Evolutionary conservation across 2,113 vertebrate species (phyloP), one percentile per base, ranked within the genome.

Genomic region (Callospermophilus lateralis): DNA sequence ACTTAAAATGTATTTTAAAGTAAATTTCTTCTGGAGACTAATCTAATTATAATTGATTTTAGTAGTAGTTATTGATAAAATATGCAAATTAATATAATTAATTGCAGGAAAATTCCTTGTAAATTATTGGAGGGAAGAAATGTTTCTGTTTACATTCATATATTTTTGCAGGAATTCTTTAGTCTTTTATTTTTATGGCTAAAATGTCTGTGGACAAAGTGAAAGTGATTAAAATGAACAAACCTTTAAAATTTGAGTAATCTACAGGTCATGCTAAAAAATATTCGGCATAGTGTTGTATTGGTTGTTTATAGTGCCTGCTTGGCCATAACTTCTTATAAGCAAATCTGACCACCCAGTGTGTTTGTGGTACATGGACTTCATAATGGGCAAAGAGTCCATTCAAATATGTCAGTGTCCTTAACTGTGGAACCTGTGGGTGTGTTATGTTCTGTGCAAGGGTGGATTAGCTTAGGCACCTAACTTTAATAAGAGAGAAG

Each of bases 51-150:
- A n/a, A n/a, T n/a, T n/a, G n/a, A n/a, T n/a, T n/a, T n/a, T n/a
- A n/a, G n/a, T n/a, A n/a, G 22, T 48, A 6, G 45, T 95, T 67
- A 58, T 95, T 94, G 81, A 45, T 67, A 87, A 55, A 89, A 73
- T 85, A 73, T 74, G 5, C 26, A 87, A 61, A 78, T 93, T 81
- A 34, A 3, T 30, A 19, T 86, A 83, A 81, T 79, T 93, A 72
- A n/a, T n/a, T n/a, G n/a, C 4, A 84, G 26, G n/a, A 95, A 91
- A 48, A 74, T 48, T 63, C 6, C 26, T 89, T 58, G 3, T 67
- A 84, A 74, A 34, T 89, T 90, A 87, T 17, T 84, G 17, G 88
- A 65, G 39, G 30, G 5, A 83, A 68, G 24, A 61, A 28, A 7
- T 68, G 2, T 93, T 91, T 45, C 45, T 87, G 4, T 67, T 84